Base-by-base conservation (phyloP, 2,888 invertebrate genomes). In the Heteropelma amictum region DNA sequence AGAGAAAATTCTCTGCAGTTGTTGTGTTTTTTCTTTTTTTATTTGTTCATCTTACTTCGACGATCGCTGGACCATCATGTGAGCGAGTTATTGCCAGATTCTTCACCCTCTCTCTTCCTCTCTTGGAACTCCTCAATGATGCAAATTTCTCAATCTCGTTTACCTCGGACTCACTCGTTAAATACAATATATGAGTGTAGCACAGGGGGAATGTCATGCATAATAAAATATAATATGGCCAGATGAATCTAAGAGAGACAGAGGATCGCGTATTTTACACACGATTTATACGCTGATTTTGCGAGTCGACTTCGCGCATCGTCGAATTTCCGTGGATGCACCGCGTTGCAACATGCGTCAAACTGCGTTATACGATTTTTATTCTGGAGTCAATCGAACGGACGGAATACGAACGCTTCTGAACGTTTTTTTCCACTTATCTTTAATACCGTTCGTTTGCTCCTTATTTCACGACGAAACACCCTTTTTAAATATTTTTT, bases 111-210 rank as follows among this genome's bases (percentile, higher is more conserved):
- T 12, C 8, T 49, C 3, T 47, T n/a, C 2, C 1, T 10, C 8
- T 47, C 47, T 21, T 33, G 28, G 64, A 42, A 35, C 64, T 47
- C 35, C 38, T 35, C 69, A 51, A 45, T 69, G 64, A 74, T 69
- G 69, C 73, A 69, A 74, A 74, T 74, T 64, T 74, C 69, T 69
- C 73, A 74, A 69, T 74, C 73, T 58, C 69, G 58, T 69, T 74
- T 64, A 19, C 51, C 64, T 45, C 42, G 63, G 45, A 61, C 54
- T n/a, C 54, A 67, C 56, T 26, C 33, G 28, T 49, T 40, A 26
- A n/a, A 40, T 42, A 17, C 5, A 7, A 42, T 17, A 51, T 28
- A 23, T 23, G 51, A 17, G 45, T 17, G 54, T 33, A 19, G 12
- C 28, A 21, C 33, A 42, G 1, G 33, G 40, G 26, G 40, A 8